Conservation (phyloP, 2,888 invertebrate species). For the Machimus atricapillus region DNA sequence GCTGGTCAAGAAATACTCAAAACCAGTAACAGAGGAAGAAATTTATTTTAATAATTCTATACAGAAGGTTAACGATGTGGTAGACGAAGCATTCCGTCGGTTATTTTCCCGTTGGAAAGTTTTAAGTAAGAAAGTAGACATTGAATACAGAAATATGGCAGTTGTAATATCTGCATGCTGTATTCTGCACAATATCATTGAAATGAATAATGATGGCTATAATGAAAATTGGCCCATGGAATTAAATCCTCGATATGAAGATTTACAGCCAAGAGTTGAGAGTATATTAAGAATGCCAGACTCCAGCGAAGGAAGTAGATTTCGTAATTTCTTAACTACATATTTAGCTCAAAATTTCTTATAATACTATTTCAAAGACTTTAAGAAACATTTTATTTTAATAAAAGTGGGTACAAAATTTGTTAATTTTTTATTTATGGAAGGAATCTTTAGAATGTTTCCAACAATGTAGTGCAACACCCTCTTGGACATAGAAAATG, state of each 20-base stretch:
- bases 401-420: neutral
- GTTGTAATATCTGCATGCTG: conserved; percentile 57
- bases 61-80: conserved; percentile 55
- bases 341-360: conserved; percentile 2
- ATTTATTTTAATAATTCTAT: conserved; percentile 57
- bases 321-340: neutral
- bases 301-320: neutral
- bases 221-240: conserved; percentile 55
- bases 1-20: conserved; percentile 55
- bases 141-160: conserved; percentile 56
- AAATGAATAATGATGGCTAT: conserved; percentile 55
- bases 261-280: conserved; percentile 1
- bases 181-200: conserved; percentile 57
- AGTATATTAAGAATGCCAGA: neutral
- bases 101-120: conserved; percentile 59
- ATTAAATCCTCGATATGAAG: conserved; percentile 5
- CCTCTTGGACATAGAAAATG: too few relatives aligned
- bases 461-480: too few relatives aligned
- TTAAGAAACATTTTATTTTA: neutral
- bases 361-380: neutral
- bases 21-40: conserved; percentile 54
- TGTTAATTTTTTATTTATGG: neutral
- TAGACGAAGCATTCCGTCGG: conserved; percentile 56
- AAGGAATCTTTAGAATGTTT: neutral
- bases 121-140: conserved; percentile 54